phyloP scores from a whole-genome alignment of 2,888 invertebrate species.

The Zaprionus bogoriensis region DNA sequence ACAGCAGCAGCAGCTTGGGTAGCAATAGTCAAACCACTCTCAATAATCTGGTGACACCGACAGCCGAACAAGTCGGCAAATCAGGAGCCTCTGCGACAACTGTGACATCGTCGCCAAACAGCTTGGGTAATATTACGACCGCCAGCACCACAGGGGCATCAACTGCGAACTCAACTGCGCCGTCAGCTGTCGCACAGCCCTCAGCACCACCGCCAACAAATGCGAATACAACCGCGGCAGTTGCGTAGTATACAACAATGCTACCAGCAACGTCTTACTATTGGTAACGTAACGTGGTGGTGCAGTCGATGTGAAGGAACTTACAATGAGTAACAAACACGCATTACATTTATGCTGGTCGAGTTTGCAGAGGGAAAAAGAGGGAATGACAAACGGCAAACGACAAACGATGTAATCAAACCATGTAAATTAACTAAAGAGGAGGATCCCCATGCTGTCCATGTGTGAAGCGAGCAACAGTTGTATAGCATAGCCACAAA shows the following conservation, averaged over 20 bases:
- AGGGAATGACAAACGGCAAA: too few species aligned
- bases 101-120: conserved; percentile 25
- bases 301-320: conserved; percentile 40
- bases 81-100: conserved; percentile 10
- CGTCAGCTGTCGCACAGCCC: conserved; percentile 59
- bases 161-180: conserved; percentile 47
- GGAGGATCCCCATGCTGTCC: conserved; percentile 17
- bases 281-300: conserved; percentile 54
- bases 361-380: neutral
- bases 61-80: conserved; percentile 61
- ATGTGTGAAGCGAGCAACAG: conserved; percentile 24
- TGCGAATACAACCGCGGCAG: conserved; percentile 81
- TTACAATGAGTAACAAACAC: conserved; percentile 22
- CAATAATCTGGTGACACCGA: conserved; percentile 29
- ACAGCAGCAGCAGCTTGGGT: conserved; percentile 70
- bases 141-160: conserved; percentile 30
- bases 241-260: conserved; percentile 83
- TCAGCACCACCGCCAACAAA: conserved; percentile 70
- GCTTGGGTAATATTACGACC: conserved; percentile 41
- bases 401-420: conserved; percentile 26
- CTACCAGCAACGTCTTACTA: conserved; percentile 70
- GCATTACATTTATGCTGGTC: conserved; percentile 11
- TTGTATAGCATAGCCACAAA: conserved; percentile 30
- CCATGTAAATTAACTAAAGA: conserved; percentile 60
- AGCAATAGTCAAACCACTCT: conserved; percentile 62